These are phyloP conservation scores for Megaceryle alcyon DNA, from an alignment of 2,797 vertebrate species.

Conservation along the genomic window DNA sequence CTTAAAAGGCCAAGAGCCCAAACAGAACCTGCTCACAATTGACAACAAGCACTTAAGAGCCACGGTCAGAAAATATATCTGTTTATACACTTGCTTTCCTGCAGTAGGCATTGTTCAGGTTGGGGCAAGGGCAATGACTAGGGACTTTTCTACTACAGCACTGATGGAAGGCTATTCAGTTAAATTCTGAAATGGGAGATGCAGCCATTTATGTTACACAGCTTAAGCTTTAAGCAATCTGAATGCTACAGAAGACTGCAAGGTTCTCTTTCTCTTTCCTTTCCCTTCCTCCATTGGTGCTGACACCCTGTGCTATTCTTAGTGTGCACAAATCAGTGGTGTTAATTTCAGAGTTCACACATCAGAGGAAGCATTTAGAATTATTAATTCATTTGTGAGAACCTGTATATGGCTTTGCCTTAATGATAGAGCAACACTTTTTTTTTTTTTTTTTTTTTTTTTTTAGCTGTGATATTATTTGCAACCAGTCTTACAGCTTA, in stretches of 20 bases:
- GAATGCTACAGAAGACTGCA: conserved; percentile 3
- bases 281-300: conserved; percentile 18
- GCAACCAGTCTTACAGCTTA: conserved; percentile 4
- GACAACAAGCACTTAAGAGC: neutral
- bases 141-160: neutral
- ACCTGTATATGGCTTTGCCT: conserved; percentile 1
- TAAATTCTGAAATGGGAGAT: conserved; percentile 53
- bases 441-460: neutral
- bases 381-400: conserved; percentile 53
- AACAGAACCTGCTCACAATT: neutral
- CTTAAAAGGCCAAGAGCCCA: conserved; percentile 18
- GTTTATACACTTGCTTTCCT: neutral
- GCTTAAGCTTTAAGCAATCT: conserved; percentile 28
- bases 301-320: conserved; percentile 70
- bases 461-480: conserved; percentile 7
- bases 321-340: conserved; percentile 11
- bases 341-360: conserved; percentile 59
- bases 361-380: conserved; percentile 41
- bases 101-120: neutral
- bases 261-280: conserved; percentile 30
- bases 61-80: neutral
- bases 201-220: neutral
- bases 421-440: neutral
- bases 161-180: neutral
- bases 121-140: neutral